A percentile compares a stretch with the other conserved stretches of the same genome.
phyloP scores from a whole-genome alignment of 1,140 invertebrate genomes.

The Leptinotarsa undecemlineata region DNA sequence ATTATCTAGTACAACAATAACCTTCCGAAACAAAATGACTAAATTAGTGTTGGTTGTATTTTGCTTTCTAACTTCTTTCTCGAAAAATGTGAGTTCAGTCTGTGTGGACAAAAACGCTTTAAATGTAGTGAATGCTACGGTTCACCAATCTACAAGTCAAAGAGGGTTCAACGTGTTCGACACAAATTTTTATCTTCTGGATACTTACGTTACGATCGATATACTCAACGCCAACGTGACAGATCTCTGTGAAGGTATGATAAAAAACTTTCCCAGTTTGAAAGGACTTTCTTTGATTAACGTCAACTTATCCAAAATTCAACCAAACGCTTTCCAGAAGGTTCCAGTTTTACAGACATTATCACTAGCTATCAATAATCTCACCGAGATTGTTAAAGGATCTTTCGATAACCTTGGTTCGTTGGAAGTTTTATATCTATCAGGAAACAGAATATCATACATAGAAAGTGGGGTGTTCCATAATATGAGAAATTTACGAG shows the following conservation, averaged over 20 bases:
- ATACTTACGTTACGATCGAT: slow-evolving; percentile 36
- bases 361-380: slow-evolving; percentile 41
- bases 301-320: slow-evolving; percentile 36
- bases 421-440: slow-evolving; percentile 37
- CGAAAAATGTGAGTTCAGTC: not conserved
- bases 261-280: slow-evolving; percentile 38
- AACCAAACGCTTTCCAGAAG: slow-evolving; percentile 36
- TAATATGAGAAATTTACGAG: slow-evolving; percentile 31
- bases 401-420: slow-evolving; percentile 34
- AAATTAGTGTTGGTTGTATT: not conserved
- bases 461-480: slow-evolving; percentile 35
- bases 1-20: not conserved
- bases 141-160: slow-evolving; percentile 18
- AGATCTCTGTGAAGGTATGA: slow-evolving; percentile 39
- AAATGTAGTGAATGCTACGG: slow-evolving; percentile 28
- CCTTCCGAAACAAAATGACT: not conserved
- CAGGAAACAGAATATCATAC: slow-evolving; percentile 36
- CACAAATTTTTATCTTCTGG: slow-evolving; percentile 33
- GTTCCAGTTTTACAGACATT: slow-evolving; percentile 34
- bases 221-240: slow-evolving; percentile 36
- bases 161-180: slow-evolving; percentile 15
- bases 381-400: slow-evolving; percentile 30
- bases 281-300: slow-evolving; percentile 35
- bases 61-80: not conserved
- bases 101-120: slow-evolving; percentile 34